These are phyloP conservation scores for Axea sp. DNA, from an alignment of 2,888 invertebrate genomes.

Conservation along the genomic window DNA sequence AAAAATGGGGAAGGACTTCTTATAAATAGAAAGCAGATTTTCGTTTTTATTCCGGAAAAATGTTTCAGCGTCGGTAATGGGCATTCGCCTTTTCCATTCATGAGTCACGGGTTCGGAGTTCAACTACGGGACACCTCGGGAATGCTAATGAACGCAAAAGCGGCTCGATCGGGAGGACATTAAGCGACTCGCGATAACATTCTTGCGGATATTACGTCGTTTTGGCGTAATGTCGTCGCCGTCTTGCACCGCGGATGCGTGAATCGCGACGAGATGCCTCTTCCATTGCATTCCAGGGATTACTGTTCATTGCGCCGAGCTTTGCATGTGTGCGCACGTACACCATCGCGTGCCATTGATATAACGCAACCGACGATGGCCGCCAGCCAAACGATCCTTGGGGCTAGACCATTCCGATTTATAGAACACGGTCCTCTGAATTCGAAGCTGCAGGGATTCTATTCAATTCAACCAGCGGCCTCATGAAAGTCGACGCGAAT, in stretches of 20 bases:
- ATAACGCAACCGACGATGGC: conserved; percentile 64
- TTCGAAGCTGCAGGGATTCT: background rate
- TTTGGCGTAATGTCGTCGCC: conserved; percentile 33
- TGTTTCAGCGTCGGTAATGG: background rate
- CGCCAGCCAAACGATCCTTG: conserved; percentile 67
- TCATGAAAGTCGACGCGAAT: background rate
- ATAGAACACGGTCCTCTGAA: conserved; percentile 26
- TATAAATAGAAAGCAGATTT: too few species aligned
- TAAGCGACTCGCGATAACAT: conserved; percentile 37
- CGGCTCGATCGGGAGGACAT: conserved; percentile 14
- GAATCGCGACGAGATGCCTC: conserved; percentile 52
- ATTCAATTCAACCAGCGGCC: conserved; percentile 4
- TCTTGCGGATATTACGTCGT: conserved; percentile 53
- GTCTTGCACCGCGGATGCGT: conserved; percentile 22
- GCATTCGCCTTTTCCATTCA: conserved; percentile 13
- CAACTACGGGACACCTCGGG: conserved; percentile 16
- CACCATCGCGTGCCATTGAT: conserved; percentile 48
- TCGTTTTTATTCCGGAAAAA: too few species aligned
- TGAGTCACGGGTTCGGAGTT: conserved; percentile 48
- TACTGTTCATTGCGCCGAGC: conserved; percentile 22
- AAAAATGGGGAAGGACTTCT: too few species aligned
- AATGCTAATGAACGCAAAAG: conserved; percentile 46
- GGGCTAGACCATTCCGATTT: conserved; percentile 69
- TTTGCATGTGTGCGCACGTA: conserved; percentile 26
- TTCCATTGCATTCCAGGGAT: conserved; percentile 46